Evolutionary conservation across 2,888 invertebrate species (phyloP).

Genomic region (Teleiodes luculella): DNA sequence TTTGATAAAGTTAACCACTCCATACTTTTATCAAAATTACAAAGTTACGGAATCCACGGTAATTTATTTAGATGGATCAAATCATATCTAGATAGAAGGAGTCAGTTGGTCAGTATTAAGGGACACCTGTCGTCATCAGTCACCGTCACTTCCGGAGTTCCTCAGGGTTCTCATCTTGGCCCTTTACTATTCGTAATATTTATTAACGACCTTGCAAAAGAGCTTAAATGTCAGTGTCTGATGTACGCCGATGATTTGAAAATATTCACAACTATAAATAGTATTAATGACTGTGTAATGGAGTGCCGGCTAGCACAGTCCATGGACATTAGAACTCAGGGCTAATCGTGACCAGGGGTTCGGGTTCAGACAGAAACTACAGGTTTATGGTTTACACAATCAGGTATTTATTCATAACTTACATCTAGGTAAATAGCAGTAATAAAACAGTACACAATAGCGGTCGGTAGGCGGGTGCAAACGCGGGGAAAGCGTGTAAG

Average conservation of each 20-base stretch:
- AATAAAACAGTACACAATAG: no score
- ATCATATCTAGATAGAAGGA: constrained; percentile 11
- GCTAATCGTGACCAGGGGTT: no score
- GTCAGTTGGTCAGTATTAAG: constrained; percentile 10
- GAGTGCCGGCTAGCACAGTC: no score
- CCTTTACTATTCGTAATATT: constrained; percentile 14
- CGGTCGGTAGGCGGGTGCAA: no score
- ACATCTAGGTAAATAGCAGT: no score
- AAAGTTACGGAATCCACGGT: constrained; percentile 15
- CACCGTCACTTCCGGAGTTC: constrained; percentile 12
- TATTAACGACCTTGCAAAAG: constrained; percentile 10
- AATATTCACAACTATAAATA: neutral
- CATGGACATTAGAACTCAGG: no score
- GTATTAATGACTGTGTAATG: neutral
- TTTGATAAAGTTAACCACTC: constrained; percentile 21
- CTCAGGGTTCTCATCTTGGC: constrained; percentile 16
- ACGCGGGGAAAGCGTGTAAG: no score
- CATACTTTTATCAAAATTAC: constrained; percentile 15
- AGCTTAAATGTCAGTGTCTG: neutral
- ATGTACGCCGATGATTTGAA: constrained; percentile 16
- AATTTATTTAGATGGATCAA: constrained; percentile 6
- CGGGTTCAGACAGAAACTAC: no score
- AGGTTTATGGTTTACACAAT: no score
- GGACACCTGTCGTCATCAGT: constrained; percentile 8
- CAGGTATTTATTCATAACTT: no score